Conservation (phyloP, 2,113 vertebrate species). For the Clinocottus analis region DNA sequence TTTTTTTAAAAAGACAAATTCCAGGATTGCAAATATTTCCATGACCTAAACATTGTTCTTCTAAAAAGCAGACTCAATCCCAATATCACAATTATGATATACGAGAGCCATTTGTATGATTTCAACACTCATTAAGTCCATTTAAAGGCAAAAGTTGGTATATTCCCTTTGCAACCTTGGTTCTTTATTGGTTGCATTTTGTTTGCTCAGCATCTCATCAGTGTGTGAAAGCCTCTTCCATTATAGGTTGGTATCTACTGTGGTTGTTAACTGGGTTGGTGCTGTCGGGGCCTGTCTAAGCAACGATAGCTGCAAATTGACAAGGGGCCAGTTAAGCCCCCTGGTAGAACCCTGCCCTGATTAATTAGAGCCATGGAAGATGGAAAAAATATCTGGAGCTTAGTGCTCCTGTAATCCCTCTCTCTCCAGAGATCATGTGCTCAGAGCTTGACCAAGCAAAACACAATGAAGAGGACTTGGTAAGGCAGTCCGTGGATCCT, state of each 20-base stretch:
- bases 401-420: slow-evolving; percentile 66
- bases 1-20: no score
- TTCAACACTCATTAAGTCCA: slow-evolving; percentile 25
- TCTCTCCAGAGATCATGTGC: slow-evolving; percentile 58
- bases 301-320: slow-evolving; percentile 75
- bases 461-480: slow-evolving; percentile 45
- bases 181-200: slow-evolving; percentile 33
- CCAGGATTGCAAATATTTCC: not conserved
- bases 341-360: slow-evolving; percentile 68
- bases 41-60: not conserved
- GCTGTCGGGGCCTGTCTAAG: slow-evolving; percentile 48
- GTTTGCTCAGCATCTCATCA: slow-evolving; percentile 57
- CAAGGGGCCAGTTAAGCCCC: slow-evolving; percentile 69
- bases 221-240: slow-evolving; percentile 24
- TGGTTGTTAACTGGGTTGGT: slow-evolving; percentile 40
- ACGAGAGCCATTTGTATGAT: slow-evolving; percentile 27
- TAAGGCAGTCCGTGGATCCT: slow-evolving; percentile 27
- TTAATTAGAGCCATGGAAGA: slow-evolving; percentile 76
- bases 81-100: not conserved
- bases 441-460: slow-evolving; percentile 61
- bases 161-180: slow-evolving; percentile 27
- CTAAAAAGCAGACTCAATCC: not conserved
- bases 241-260: slow-evolving; percentile 43
- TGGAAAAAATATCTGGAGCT: slow-evolving; percentile 63
- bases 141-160: slow-evolving; percentile 18